Evolutionary conservation across 2,113 vertebrate genomes (phyloP).

Genomic region (Gymnogyps californianus): DNA sequence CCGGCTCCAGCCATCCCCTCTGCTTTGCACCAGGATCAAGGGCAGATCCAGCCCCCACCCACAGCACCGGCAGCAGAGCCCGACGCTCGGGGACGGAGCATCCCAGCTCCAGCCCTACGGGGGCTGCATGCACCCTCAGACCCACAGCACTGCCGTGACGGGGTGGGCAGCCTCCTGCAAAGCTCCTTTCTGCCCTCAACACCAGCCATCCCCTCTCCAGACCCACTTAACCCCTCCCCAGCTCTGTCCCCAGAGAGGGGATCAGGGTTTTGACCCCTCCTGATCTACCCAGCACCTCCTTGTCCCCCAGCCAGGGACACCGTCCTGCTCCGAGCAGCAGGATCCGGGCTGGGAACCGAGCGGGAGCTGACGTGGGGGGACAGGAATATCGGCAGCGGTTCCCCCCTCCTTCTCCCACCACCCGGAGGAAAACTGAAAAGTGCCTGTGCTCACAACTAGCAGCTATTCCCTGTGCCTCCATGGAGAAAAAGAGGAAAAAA

Average conservation of each 20-base stretch:
- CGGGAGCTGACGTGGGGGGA: neutral
- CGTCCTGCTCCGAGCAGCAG: neutral
- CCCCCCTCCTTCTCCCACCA: neutral
- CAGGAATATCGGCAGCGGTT: neutral
- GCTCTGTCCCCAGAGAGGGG: neutral
- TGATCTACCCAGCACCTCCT: neutral
- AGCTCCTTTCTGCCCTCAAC: neutral
- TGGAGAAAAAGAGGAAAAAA: neutral
- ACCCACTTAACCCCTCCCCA: neutral
- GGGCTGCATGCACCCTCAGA: neutral
- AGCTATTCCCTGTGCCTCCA: conserved; percentile 25
- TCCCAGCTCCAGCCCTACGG: neutral
- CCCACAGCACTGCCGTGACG: neutral
- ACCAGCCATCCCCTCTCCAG: neutral
- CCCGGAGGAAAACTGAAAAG: neutral
- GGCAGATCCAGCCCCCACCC: neutral
- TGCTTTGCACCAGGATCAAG: neutral
- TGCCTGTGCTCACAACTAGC: conserved; percentile 35
- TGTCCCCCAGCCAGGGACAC: neutral
- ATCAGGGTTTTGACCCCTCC: neutral
- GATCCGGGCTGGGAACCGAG: neutral
- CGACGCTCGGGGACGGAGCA: fast-evolving
- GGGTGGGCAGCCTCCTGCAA: neutral
- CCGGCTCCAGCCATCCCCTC: neutral
- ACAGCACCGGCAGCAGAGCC: neutral